Base-by-base conservation (phyloP, 2,888 invertebrate genomes). In the Sinodicranocentrus sp. region DNA sequence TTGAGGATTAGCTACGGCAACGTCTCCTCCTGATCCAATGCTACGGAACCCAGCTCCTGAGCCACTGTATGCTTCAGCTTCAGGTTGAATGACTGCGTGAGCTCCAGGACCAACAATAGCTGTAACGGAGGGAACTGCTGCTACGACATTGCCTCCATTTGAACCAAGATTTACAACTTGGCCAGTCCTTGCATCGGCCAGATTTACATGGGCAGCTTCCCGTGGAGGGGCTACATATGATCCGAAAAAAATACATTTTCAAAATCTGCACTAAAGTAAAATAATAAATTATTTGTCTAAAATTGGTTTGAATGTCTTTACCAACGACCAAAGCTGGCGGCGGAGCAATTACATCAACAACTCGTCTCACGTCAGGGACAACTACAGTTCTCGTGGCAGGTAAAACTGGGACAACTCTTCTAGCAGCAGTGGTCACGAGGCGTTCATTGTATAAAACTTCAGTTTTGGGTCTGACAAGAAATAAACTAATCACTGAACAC, bases 21-120 rank as follows among this genome's bases (percentile, higher is more conserved):
- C 87, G 19, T 75, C 73, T 19, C 78, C 72, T 25, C 85, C 77
- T 28, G 33, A 52, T 1, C 76, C 80, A 1, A 73, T 63, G 3
- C 73, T 48, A 48, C 85, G 86, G 52, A 67, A 78, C 5, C 52
- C 63, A 10, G 44, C 43, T 10, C 52, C 68, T 1, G 26, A 44
- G 10, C 68, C 70, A 43, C 82, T 85, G 33, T 72, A 2, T 0
- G 88, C 86, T 39, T 84, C 72, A 8, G 88, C 87, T 83, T 87
- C 85, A 8, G 88, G 88, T 17, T 67, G 61, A 33, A 88, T 86
- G 1, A 82, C 79, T 26, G 85, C 88, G 33, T 75, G 78, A 54
- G 85, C 86, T 63, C 87, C 87, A 15, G 87, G 88, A n/a, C 88
- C 88, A 21, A 88, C 82, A 15, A 88, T 85, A 17, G 88, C 88